Percentiles rank a stretch among this genome's conserved stretches.
Evolutionary conservation across 1,140 invertebrate genomes (phyloP).

Genomic region (Meloidogyne chitwoodi): DNA sequence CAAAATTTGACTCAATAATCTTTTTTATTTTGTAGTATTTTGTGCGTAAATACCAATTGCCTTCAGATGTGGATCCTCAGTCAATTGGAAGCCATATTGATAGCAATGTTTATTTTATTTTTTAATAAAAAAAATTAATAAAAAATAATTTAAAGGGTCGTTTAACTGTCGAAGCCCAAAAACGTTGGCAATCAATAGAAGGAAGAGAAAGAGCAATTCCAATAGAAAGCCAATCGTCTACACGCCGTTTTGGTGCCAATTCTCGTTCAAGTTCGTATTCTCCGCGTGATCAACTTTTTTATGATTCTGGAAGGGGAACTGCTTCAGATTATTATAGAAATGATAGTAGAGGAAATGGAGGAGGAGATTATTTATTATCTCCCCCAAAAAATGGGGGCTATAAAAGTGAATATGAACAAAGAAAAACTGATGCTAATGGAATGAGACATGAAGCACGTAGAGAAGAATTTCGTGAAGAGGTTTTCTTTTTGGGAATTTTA

Average conservation of each 20-base stretch:
- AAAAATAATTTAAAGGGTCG: slow-evolving; percentile 51
- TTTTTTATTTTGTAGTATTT: slow-evolving; percentile 36
- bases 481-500: neutral
- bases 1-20: too few species aligned
- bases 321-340: slow-evolving; percentile 5
- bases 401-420: slow-evolving; percentile 16
- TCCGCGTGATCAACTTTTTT: slow-evolving; percentile 46
- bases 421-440: slow-evolving; percentile 26
- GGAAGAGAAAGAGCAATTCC: slow-evolving; percentile 53
- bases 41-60: slow-evolving; percentile 57
- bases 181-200: slow-evolving; percentile 44
- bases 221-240: slow-evolving; percentile 50
- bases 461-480: slow-evolving; percentile 33
- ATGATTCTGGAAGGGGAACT: slow-evolving; percentile 30
- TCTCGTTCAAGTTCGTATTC: slow-evolving; percentile 47
- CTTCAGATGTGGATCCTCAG: slow-evolving; percentile 48
- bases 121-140: neutral
- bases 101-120: slow-evolving; percentile 27
- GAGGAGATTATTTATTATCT: slow-evolving; percentile 16
- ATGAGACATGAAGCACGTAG: slow-evolving; percentile 23
- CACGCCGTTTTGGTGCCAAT: neutral
- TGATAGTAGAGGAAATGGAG: slow-evolving; percentile 14
- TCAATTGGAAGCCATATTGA: slow-evolving; percentile 50
- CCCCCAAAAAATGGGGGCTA: slow-evolving; percentile 24
- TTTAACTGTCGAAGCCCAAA: slow-evolving; percentile 53